Conservation (phyloP, 2,797 vertebrate species). For the Neosilurus hyrtlii region DNA sequence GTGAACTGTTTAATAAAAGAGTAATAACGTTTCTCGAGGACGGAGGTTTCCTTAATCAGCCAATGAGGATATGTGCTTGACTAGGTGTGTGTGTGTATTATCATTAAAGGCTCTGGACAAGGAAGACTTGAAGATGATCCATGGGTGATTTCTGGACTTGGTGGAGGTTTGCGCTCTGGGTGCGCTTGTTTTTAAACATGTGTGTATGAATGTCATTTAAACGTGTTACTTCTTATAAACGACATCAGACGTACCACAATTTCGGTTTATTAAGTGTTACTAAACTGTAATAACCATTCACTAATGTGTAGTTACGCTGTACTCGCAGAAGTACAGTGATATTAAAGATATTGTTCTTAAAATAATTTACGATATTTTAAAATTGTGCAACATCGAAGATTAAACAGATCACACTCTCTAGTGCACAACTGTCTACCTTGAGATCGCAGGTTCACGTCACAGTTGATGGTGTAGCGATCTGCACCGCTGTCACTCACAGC, state of each 20-base stretch:
- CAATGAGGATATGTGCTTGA: too few species aligned
- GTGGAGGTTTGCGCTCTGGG: too few species aligned
- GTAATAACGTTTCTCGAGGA: neutral
- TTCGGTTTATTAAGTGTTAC: neutral
- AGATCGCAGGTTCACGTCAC: too few species aligned
- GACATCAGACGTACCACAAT: accelerated
- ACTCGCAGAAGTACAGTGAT: too few species aligned
- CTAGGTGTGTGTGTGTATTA: too few species aligned
- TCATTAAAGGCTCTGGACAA: too few species aligned
- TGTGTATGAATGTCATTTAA: neutral
- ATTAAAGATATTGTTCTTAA: neutral
- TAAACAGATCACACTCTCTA: neutral
- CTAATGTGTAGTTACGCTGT: neutral
- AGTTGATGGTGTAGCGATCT: too few species aligned
- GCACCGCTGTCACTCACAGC: too few species aligned
- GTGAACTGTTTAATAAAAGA: neutral
- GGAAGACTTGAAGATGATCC: too few species aligned
- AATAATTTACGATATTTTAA: neutral
- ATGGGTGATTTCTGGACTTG: too few species aligned
- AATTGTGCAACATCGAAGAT: neutral
- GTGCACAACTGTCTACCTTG: too few species aligned
- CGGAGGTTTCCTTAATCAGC: neutral
- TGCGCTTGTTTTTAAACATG: too few species aligned
- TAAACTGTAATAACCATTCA: neutral
- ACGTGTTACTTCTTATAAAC: neutral